Evolutionary conservation across 2,888 invertebrate genomes (phyloP).

Genomic region (Ophion slaviceki): DNA sequence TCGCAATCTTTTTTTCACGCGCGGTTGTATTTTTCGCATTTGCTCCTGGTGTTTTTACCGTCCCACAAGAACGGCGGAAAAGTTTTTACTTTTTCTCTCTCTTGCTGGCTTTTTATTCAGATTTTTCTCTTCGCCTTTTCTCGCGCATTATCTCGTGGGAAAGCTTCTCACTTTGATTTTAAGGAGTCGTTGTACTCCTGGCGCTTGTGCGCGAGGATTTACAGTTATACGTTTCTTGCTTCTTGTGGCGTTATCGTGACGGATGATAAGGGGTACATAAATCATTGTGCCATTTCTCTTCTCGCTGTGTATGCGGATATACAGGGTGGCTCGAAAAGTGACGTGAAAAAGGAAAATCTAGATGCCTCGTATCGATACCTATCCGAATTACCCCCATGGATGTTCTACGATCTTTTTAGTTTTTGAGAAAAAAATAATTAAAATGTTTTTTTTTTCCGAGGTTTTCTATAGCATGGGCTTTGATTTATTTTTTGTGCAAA

Average conservation of each 20-base stretch:
- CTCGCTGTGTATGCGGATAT: not conserved
- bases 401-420: no score
- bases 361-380: not conserved
- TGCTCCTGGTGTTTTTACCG: slow-evolving; percentile 3
- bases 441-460: no score
- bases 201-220: slow-evolving; percentile 28
- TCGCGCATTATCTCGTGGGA: slow-evolving; percentile 11
- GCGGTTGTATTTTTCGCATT: slow-evolving; percentile 43
- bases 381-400: no score
- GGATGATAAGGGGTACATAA: slow-evolving; percentile 44
- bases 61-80: slow-evolving; percentile 1
- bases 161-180: slow-evolving; percentile 50
- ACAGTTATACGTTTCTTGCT: slow-evolving; percentile 26
- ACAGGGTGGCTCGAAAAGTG: not conserved
- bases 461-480: no score
- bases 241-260: slow-evolving; percentile 43
- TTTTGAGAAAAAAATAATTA: no score
- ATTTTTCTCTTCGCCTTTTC: slow-evolving; percentile 3
- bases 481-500: no score
- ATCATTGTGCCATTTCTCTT: slow-evolving; percentile 43
- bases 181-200: slow-evolving; percentile 33
- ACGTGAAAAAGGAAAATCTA: not conserved
- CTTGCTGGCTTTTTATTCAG: slow-evolving; percentile 1
- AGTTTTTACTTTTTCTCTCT: slow-evolving; percentile 11
- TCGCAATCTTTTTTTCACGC: slow-evolving; percentile 24